A percentile compares a stretch with the other conserved stretches of the same genome.
Evolutionary conservation across 1,140 invertebrate species (phyloP).

Genomic region (Scaptomyza montana): DNA sequence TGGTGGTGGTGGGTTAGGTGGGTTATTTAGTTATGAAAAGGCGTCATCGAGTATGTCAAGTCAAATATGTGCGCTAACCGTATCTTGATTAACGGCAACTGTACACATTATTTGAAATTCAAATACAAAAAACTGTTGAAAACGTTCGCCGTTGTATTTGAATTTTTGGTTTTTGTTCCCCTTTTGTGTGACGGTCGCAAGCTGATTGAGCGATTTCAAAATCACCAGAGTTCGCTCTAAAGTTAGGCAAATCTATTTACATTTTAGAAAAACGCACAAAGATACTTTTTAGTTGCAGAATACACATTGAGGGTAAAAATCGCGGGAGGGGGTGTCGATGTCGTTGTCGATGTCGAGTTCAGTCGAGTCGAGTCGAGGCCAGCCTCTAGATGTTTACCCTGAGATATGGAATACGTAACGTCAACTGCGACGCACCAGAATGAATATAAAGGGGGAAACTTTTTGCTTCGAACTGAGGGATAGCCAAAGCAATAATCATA

Average conservation of each 20-base stretch:
- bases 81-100: conserved; percentile 57
- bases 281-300: conserved; percentile 45
- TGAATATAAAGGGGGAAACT: conserved; percentile 49
- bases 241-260: conserved; percentile 78
- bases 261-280: conserved; percentile 60
- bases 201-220: conserved; percentile 66
- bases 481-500: conserved; percentile 71
- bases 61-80: conserved; percentile 44
- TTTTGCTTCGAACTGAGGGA: conserved; percentile 43
- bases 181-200: conserved; percentile 37
- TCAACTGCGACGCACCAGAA: conserved; percentile 21
- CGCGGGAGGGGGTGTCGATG: background rate
- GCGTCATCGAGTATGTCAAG: conserved; percentile 51
- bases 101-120: conserved; percentile 65
- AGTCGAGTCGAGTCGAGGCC: conserved; percentile 17
- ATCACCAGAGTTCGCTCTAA: conserved; percentile 61
- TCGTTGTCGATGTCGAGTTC: too few relatives aligned
- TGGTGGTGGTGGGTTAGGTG: background rate
- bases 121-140: conserved; percentile 51
- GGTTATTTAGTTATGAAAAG: conserved; percentile 43
- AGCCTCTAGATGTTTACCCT: conserved; percentile 62
- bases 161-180: conserved; percentile 40
- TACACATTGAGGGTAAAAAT: conserved; percentile 12
- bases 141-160: conserved; percentile 48
- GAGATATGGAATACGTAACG: conserved; percentile 52